These are phyloP conservation scores for Trididemnum miniatum DNA, from an alignment of 23 tunicate genomes.

Conservation along the genomic window DNA sequence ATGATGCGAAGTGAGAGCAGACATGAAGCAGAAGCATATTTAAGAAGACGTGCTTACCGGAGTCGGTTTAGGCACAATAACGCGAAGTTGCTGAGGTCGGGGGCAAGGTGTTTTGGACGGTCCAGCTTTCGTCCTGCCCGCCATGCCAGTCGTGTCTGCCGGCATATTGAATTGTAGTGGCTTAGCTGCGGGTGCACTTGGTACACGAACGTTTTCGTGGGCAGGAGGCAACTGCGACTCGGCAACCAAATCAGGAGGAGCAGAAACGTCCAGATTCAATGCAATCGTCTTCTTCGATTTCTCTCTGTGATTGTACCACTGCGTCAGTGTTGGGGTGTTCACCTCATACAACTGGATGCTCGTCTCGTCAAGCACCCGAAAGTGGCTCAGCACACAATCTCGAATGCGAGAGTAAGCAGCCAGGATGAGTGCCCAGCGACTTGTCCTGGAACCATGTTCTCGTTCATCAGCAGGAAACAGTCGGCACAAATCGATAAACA, in stretches of 20 bases:
- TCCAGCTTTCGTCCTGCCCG: not conserved
- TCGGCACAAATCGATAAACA: not conserved
- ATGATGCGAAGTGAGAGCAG: too few species aligned
- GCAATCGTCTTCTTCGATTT: not conserved
- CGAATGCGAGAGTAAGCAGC: not conserved
- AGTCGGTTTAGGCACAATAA: not conserved
- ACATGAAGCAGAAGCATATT: not conserved
- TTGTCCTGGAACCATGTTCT: not conserved
- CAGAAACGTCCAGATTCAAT: not conserved
- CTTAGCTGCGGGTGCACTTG: not conserved
- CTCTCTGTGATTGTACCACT: not conserved
- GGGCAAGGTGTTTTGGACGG: not conserved
- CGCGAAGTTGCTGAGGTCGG: not conserved
- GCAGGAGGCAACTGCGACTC: not conserved
- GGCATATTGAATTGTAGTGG: constrained; percentile 8
- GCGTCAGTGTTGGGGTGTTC: not conserved
- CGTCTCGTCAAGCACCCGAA: not conserved
- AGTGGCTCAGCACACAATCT: not conserved
- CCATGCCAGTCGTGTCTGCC: not conserved
- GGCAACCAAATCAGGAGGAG: not conserved
- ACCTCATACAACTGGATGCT: not conserved
- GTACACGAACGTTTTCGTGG: not conserved
- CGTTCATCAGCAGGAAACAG: not conserved
- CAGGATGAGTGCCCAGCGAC: not conserved
- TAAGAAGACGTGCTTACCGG: not conserved